Evolutionary conservation across 2,888 invertebrate genomes (phyloP).

Genomic region (Lepidonotus clava): DNA sequence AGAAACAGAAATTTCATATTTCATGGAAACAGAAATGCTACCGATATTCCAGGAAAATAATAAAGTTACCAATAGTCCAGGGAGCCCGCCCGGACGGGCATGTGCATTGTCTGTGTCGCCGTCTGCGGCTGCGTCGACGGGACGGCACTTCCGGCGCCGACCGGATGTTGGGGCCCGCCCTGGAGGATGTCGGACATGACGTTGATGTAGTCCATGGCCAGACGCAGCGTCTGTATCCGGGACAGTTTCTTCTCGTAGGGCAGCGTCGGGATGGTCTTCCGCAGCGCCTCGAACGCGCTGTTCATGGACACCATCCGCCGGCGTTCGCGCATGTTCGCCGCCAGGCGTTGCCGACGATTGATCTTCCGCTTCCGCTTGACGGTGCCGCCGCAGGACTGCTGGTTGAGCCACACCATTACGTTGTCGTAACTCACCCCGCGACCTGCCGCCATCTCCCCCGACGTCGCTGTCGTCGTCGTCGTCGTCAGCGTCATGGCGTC

Average conservation of each 20-base stretch:
- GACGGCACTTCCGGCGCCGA: too few relatives aligned
- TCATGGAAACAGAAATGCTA: too few relatives aligned
- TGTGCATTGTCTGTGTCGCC: too few relatives aligned
- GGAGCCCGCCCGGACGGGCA: too few relatives aligned
- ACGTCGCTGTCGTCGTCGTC: not conserved
- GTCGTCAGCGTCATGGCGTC: not conserved
- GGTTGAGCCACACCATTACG: conserved; percentile 61
- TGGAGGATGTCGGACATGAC: conserved; percentile 60
- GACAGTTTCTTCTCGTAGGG: conserved; percentile 76
- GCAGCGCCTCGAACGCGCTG: conserved; percentile 73
- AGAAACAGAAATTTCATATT: too few relatives aligned
- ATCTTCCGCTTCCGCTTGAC: conserved; percentile 74
- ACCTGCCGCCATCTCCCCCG: not conserved
- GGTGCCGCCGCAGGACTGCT: conserved; percentile 62
- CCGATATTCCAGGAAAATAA: too few relatives aligned
- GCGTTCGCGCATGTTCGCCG: conserved; percentile 75
- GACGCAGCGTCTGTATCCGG: conserved; percentile 66
- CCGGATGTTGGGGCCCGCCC: too few relatives aligned
- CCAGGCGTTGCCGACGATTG: conserved; percentile 71
- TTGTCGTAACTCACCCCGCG: conserved; percentile 53
- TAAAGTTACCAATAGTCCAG: too few relatives aligned
- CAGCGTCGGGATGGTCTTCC: conserved; percentile 75
- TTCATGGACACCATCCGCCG: conserved; percentile 75
- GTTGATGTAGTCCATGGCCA: conserved; percentile 60
- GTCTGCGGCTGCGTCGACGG: too few relatives aligned